phyloP scores from a whole-genome alignment of 2,113 vertebrate species.

The Varanus salvator region DNA sequence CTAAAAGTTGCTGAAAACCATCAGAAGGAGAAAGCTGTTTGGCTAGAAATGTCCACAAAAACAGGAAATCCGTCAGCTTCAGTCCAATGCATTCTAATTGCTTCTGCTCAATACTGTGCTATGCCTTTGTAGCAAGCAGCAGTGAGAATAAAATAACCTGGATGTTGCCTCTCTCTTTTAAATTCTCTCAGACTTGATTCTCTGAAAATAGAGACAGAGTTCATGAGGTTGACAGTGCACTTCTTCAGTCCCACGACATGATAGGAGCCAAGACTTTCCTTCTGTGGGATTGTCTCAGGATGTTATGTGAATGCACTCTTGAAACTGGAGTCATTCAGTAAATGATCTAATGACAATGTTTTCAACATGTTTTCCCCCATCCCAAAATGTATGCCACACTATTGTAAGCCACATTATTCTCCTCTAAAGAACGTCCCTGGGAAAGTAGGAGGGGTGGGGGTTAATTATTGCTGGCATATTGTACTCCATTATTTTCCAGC shows the following conservation, averaged over 20 bases:
- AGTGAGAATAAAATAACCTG: slow-evolving; percentile 2
- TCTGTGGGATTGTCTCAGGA: slow-evolving; percentile 5
- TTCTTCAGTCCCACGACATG: slow-evolving; percentile 8
- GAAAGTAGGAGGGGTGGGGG: slow-evolving; percentile 13
- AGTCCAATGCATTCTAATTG: neutral
- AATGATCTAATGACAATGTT: slow-evolving; percentile 17
- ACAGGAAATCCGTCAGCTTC: neutral
- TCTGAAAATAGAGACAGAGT: slow-evolving; percentile 23
- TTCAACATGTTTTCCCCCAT: slow-evolving; percentile 4
- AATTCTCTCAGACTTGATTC: neutral
- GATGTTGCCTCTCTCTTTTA: neutral
- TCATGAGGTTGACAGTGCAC: slow-evolving; percentile 17
- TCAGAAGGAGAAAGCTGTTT: no score
- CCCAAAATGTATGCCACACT: neutral
- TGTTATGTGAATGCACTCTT: neutral
- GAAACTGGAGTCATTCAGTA: slow-evolving; percentile 5
- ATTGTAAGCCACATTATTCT: neutral
- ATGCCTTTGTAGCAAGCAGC: neutral
- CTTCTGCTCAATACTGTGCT: neutral
- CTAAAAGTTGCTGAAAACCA: neutral
- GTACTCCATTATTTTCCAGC: neutral
- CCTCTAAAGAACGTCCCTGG: slow-evolving; percentile 4
- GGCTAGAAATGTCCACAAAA: neutral
- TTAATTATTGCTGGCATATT: slow-evolving; percentile 25
- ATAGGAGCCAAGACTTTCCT: neutral